Evolutionary conservation across 2,888 invertebrate genomes (phyloP), one percentile per base, ranked within the genome.

Genomic region (Nipponacmea schrenckii): DNA sequence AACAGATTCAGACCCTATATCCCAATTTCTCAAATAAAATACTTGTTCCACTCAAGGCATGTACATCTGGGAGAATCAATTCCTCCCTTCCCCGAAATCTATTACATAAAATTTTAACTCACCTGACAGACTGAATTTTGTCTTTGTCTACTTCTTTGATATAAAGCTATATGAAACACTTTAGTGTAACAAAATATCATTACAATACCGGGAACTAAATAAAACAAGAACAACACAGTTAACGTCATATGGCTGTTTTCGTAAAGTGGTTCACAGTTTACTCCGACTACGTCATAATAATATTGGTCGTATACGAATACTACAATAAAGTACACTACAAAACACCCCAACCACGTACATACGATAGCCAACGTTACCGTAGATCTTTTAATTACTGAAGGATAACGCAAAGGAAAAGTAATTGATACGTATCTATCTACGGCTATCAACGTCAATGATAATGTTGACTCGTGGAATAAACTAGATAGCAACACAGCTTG

Each of bases 261-360:
- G 62, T 79, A 79, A 64, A 67, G 74, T 8, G 79, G 79, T 70
- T 79, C 79, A 69, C 79, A 79, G 69, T 79, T 79, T 26, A 79
- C 74, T 46, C 77, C 79, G 12, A 79, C 72, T 26, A 73, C 73
- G 31, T 79, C 79, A 68, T 74, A 79, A 63, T 79, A 79, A 66
- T 74, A 77, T 68, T 77, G 79, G 45, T 76, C 74, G 7, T 74
- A 75, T 24, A 68, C 73, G 46, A 77, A 77, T 24, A 79, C 77
- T 10, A 77, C 76, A 50, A 75, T 70, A n/a, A 74, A 66, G 39
- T 79, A 79, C 17, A 72, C 72, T 15, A 64, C 63, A 44, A 79
- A 79, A 26, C 73, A 72, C 31, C 64, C 65, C 4, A 76, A 14
- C 79, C 79, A 79, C 27, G 76, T 77, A 46, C 66, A 20, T 4